Percentiles rank a stretch among this genome's conserved stretches.
These are phyloP conservation scores for Pampusana beccarii DNA, from an alignment of 2,113 vertebrate genomes.

Conservation along the genomic window DNA sequence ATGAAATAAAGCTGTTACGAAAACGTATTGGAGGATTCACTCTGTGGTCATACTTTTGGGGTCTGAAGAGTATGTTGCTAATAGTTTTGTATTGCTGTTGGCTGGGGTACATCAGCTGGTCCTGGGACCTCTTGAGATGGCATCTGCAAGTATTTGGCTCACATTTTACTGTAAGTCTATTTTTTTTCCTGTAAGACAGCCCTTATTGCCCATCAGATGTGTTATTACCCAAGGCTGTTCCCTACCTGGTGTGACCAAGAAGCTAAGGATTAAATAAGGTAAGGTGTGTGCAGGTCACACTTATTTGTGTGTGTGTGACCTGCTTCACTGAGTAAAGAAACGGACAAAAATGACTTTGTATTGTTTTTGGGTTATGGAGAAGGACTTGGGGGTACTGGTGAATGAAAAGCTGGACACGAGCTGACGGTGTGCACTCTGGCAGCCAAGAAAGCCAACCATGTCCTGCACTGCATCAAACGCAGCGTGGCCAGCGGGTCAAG, in stretches of 20 bases:
- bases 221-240: background rate
- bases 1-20: slow-evolving; percentile 1
- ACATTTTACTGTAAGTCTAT: background rate
- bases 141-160: background rate
- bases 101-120: background rate
- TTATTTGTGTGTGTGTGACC: too few species aligned
- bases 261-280: too few species aligned
- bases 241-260: background rate
- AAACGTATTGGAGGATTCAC: background rate
- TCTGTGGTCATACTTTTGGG: background rate
- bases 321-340: background rate
- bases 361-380: background rate
- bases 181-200: background rate
- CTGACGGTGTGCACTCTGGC: rapidly evolving
- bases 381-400: background rate
- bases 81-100: background rate
- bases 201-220: background rate
- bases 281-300: too few species aligned
- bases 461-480: background rate
- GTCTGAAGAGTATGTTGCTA: background rate
- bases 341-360: background rate
- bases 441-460: rapidly evolving
- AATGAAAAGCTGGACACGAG: background rate
- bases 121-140: background rate
- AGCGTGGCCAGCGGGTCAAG: rapidly evolving